Evolutionary conservation across 2,888 invertebrate species (phyloP), one percentile per base, ranked within the genome.

Genomic region (Trissolcus brochymenae): DNA sequence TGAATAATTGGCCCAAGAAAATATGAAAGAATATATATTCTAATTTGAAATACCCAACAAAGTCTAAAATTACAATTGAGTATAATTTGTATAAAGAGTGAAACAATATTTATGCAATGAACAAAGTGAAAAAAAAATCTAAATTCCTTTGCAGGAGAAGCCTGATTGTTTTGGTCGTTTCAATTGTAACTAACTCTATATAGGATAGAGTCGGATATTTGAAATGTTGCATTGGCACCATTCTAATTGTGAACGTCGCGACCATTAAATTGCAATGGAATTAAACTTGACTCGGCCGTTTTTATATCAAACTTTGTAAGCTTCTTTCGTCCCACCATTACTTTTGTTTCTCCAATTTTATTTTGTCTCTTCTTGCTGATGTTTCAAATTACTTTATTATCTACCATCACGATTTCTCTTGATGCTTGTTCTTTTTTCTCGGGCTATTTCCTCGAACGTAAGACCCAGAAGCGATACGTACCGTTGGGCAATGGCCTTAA

Each of bases 401-500:
- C 72, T 72, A 61, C 71, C 67, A 64, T 56, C 64, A 53, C 43
- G 57, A 49, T 71, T 50, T 50, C 59, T 75, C 59, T 56, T 53
- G 53, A 56, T 29, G 29, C 29, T 29, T 29, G 29, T 29, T 29
- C 29, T 29, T 29, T 25, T 67, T 54, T 62, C 43, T 62, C 66
- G 55, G 53, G 74, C 74, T 71, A 56, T 75, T 67, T 80, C 70
- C 73, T 55, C 56, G 71, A 70, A 70, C 59, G 46, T 66, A 70
- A 76, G 68, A 68, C 67, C 62, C 68, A 70, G 66, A 72, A 75
- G 64, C 68, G 71, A 67, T 73, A 56, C 73, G 76, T 64, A 50
- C 54, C 74, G 78, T 59, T 68, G 65, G 60, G 62, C 78, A 74
- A 77, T 17, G 79, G 77, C 79, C 81, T 73, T 78, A 76, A 81